These are phyloP conservation scores for Limosa lapponica DNA, from an alignment of 2,797 vertebrate genomes.

Conservation along the genomic window DNA sequence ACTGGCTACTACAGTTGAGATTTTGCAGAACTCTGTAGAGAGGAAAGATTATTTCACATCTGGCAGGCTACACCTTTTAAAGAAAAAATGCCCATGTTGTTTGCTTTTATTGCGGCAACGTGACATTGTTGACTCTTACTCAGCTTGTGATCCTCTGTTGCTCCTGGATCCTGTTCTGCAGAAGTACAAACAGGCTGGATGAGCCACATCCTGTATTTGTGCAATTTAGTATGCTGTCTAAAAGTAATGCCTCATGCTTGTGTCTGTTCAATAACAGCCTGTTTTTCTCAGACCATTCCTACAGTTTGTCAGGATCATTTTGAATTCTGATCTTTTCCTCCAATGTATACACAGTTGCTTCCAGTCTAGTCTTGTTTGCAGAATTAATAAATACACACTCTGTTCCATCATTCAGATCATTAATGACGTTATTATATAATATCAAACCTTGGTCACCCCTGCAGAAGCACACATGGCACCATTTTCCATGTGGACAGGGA, in stretches of 20 bases:
- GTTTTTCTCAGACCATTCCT: conserved; percentile 24
- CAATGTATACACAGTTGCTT: background rate
- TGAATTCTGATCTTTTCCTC: conserved; percentile 37
- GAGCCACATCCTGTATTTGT: conserved; percentile 13
- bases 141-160: conserved; percentile 22
- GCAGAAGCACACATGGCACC: background rate
- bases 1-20: background rate
- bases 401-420: conserved; percentile 18
- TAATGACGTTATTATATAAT: background rate
- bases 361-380: conserved; percentile 8
- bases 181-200: background rate
- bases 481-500: background rate
- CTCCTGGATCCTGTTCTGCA: conserved; percentile 27
- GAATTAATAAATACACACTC: conserved; percentile 29
- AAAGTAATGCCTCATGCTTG: background rate
- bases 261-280: background rate
- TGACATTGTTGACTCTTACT: conserved; percentile 26
- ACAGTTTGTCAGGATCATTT: conserved; percentile 7
- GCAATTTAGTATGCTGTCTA: background rate
- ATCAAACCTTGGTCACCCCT: background rate
- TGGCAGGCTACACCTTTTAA: background rate
- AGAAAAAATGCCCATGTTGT: background rate
- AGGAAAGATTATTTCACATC: background rate
- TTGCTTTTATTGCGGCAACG: conserved; percentile 30
- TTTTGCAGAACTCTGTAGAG: background rate